Evolutionary conservation across 2,113 vertebrate genomes (phyloP).

Genomic region (Malaclemys terrapin): DNA sequence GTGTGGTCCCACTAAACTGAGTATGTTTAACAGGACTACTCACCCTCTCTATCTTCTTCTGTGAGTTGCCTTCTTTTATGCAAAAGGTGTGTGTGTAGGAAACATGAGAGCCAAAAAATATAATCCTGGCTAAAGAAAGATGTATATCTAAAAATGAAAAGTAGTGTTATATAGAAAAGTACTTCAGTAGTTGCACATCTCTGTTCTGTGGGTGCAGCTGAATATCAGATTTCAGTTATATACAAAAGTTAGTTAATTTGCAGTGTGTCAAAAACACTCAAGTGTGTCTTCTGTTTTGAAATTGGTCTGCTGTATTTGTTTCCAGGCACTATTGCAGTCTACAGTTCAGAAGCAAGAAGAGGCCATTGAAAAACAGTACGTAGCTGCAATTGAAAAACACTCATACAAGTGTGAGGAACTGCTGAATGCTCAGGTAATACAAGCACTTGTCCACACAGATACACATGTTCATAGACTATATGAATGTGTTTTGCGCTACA

Average conservation of each 20-base stretch:
- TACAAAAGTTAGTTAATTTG: constrained; percentile 2
- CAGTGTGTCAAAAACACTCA: neutral
- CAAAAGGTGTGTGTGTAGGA: constrained; percentile 54
- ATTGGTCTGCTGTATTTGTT: constrained; percentile 41
- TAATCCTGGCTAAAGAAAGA: constrained; percentile 19
- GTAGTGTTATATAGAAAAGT: constrained; percentile 47
- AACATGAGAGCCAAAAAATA: constrained; percentile 57
- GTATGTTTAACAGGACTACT: constrained; percentile 68
- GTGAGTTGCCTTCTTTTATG: constrained; percentile 54
- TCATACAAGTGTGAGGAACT: constrained; percentile 82
- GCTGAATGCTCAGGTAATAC: constrained; percentile 81
- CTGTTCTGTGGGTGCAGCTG: constrained; percentile 18
- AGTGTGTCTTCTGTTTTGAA: constrained; percentile 15
- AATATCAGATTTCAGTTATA: constrained; percentile 36
- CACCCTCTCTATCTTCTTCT: constrained; percentile 72
- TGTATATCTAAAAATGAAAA: constrained; percentile 40
- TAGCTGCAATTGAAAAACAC: constrained; percentile 82
- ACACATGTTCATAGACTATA: neutral
- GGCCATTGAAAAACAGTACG: constrained; percentile 79
- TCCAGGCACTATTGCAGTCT: constrained; percentile 80
- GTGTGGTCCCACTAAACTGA: constrained; percentile 80
- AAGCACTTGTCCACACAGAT: neutral
- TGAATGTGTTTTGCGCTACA: neutral
- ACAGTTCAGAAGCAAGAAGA: constrained; percentile 80
- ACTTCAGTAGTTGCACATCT: constrained; percentile 34